Conservation (phyloP, 1,140 invertebrate species). For the Orchestia grillus region DNA sequence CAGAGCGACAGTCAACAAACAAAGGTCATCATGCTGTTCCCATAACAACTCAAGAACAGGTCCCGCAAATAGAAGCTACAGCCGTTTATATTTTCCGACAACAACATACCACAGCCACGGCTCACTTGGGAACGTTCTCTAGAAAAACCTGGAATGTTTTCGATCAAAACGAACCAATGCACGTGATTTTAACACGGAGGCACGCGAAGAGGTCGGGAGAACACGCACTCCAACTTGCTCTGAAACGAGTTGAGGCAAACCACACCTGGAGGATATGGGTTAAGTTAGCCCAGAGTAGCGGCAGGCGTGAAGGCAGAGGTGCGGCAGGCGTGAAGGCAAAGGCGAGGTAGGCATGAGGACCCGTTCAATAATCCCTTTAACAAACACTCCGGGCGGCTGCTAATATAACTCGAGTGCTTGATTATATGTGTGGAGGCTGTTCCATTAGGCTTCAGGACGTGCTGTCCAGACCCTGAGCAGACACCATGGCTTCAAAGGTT, state of each 20-base stretch:
- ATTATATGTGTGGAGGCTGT: constrained; percentile 5
- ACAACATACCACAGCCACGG: not conserved
- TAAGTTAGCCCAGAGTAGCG: not conserved
- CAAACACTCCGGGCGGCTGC: not conserved
- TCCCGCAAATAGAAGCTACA: not conserved
- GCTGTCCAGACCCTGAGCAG: not conserved
- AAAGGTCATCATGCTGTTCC: not conserved
- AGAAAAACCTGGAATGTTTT: not conserved
- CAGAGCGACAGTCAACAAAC: not conserved
- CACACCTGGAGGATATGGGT: not conserved
- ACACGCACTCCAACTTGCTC: not conserved
- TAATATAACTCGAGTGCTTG: constrained; percentile 23
- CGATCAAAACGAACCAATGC: not conserved
- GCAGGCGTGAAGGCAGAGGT: not conserved
- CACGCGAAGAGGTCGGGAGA: not conserved
- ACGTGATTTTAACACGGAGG: not conserved
- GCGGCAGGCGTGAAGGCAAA: not conserved
- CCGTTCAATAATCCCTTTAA: constrained; percentile 37
- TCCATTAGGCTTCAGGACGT: not conserved
- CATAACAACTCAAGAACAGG: not conserved
- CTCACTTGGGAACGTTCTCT: not conserved
- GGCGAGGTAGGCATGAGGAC: not conserved
- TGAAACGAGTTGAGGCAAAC: not conserved
- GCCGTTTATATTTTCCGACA: not conserved
- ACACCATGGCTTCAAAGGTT: not conserved